Evolutionary conservation across 2,113 vertebrate species (phyloP), one percentile per base, ranked within the genome.

Genomic region (Podarcis raffonei): DNA sequence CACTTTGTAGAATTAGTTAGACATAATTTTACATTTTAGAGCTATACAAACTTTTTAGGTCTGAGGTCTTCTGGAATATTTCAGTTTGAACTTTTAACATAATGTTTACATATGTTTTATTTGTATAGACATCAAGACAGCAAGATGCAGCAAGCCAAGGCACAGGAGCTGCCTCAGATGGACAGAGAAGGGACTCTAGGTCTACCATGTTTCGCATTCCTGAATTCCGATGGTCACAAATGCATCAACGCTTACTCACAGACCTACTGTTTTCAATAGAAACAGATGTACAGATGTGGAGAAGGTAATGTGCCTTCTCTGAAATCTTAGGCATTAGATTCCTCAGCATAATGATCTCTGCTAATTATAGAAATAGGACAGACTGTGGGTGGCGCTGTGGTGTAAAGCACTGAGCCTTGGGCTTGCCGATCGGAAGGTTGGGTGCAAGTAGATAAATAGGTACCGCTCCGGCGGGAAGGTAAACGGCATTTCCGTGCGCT

Each of bases 221-320:
- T 30, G 99, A 99, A 90, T 99, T 99, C 94, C 97, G 89, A 89
- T 99, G 99, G 99, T 99, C 99, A 12, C 96, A 97, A 83, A 99
- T 99, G 98, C 99, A 99, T 90, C 99, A 99, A 57, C 98, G 99
- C 86, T 97, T 99, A 94, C 98, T 99, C 83, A 99, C 98, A 11
- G 99, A 99, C 96, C 94, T 99, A 27, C 97, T 99, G 2, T 99
- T 99, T 95, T 98, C 99, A 39, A 98, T 99, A 53, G 99, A 99
- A 95, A 99, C 99, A 15, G 99, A 99, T 66, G 97, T 99, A 91
- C 99, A 99, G 93, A 99, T 99, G 98, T 99, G 99, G 99, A 98
- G 98, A 96, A 99, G 99, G 99, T 99, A 94, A 92, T 86, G 79
- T 37, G 48, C 35, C 91, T 88, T 77, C 0, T 81, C 4, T 30